Evolutionary conservation across 2,113 vertebrate genomes (phyloP), one percentile per base, ranked within the genome.

Genomic region (Genyomyrus donnyi): DNA sequence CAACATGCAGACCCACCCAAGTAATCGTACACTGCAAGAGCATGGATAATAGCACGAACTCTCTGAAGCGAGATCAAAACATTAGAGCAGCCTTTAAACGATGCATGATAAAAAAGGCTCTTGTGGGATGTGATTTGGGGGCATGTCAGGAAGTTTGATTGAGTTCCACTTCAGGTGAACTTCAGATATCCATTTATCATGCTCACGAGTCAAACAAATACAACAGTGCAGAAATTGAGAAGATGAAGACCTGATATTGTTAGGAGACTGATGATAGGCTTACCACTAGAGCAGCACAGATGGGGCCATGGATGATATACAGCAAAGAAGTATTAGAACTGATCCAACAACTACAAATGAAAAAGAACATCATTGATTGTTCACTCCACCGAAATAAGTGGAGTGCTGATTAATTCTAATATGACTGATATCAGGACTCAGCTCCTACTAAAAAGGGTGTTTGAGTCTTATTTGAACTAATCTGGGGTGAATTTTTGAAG

Each of bases 241-340:
- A 85, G 21, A 8, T 5, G 8, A 24, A 31, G 90, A n/a, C 9
- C 15, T 85, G 8, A n/a, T 24, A 42, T 88, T 45, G 9, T 24
- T 46, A 31, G 86, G 11, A 56, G 56, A 87, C 15, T 5, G 66
- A 35, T 39, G 56, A 39, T 27, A 83, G 2, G n/a, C 96, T 92
- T 95, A 99, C 97, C 98, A 99, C 56, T 39, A 99, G 93, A 89
- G 98, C 98, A 83, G 98, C 98, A 91, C 98, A 99, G 94, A 99
- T 99, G 90, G 98, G 98, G 0, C 98, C 98, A 0, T 99, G 98
- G 95, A 99, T 97, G 92, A 99, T 98, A 92, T 99, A 99, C 90
- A 99, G 97, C 42, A 99, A 96, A 17, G 98, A 97, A 0, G 98
- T 99, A 90, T 99, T 98, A 87, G 98, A 98, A 94, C 98, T 99